These are phyloP conservation scores for Poeciliopsis turneri DNA, from an alignment of 2,797 vertebrate genomes.

Conservation along the genomic window DNA sequence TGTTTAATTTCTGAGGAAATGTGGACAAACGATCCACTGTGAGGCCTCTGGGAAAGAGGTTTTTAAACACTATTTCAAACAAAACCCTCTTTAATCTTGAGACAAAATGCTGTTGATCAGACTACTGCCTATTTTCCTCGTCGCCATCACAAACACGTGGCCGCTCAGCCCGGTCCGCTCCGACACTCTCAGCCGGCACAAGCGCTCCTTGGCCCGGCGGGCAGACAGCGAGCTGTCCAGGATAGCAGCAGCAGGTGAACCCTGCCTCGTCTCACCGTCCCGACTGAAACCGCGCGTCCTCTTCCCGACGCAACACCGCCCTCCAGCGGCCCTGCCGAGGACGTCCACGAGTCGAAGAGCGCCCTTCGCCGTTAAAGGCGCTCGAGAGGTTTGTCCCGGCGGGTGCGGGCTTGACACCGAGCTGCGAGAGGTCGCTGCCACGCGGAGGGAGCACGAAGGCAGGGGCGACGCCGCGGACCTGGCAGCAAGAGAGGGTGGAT, in stretches of 20 bases:
- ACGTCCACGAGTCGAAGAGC: constrained; percentile 58
- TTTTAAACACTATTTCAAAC: neutral
- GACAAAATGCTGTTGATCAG: constrained; percentile 75
- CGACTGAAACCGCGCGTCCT: constrained; percentile 67
- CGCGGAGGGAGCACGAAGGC: constrained; percentile 14
- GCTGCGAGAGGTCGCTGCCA: constrained; percentile 25
- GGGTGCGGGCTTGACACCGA: constrained; percentile 59
- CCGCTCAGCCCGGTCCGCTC: constrained; percentile 70
- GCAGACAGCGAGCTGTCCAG: constrained; percentile 68
- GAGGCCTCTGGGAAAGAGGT: constrained; percentile 21
- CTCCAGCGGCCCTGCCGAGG: constrained; percentile 77
- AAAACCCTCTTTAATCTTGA: neutral
- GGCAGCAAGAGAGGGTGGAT: constrained; percentile 13
- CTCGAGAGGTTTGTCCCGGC: constrained; percentile 56
- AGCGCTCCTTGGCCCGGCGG: constrained; percentile 71
- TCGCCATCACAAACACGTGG: constrained; percentile 78
- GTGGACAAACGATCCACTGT: constrained; percentile 24
- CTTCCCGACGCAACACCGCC: constrained; percentile 76
- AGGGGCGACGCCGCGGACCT: constrained; percentile 20
- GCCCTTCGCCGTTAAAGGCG: constrained; percentile 31
- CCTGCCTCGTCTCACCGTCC: constrained; percentile 81
- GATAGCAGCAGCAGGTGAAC: constrained; percentile 76
- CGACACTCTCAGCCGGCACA: constrained; percentile 68
- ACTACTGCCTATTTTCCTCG: constrained; percentile 78
- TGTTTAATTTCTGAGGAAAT: constrained; percentile 13